Percentiles rank a stretch among this genome's conserved stretches.
Conservation (phyloP, 2,113 vertebrate species). For the Pelecanoides urinatrix region DNA sequence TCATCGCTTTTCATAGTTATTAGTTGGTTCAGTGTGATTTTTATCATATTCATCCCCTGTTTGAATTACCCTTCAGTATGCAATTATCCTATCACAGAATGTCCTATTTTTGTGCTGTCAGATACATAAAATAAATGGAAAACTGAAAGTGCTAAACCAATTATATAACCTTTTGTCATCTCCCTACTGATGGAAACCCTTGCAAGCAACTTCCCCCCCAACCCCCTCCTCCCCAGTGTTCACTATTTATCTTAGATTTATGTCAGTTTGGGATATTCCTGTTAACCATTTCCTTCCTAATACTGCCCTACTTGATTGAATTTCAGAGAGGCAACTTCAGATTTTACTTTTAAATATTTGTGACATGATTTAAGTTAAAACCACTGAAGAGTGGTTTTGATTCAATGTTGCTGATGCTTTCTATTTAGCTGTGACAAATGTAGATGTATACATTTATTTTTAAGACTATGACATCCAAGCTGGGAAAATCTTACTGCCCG, state of each 20-base stretch:
- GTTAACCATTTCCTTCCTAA: conserved; percentile 52
- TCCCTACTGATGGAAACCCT: conserved; percentile 53
- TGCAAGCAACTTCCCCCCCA: neutral
- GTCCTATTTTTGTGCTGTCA: conserved; percentile 73
- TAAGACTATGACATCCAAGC: neutral
- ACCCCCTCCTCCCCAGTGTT: neutral
- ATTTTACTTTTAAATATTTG: neutral
- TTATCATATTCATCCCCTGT: conserved; percentile 67
- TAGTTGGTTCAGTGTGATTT: conserved; percentile 73
- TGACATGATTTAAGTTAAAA: neutral
- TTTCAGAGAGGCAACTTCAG: neutral
- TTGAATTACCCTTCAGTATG: conserved; percentile 73
- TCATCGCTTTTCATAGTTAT: conserved; percentile 65
- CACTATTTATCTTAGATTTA: conserved; percentile 58
- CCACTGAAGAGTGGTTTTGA: neutral
- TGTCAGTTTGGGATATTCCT: neutral
- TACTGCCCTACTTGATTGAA: neutral
- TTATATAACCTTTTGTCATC: conserved; percentile 71
- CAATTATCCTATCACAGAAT: conserved; percentile 78
- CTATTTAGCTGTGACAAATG: neutral
- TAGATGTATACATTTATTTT: neutral
- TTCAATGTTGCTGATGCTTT: neutral
- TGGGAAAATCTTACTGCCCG: neutral
- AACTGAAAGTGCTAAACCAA: conserved; percentile 64
- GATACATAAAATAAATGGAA: conserved; percentile 74